Evolutionary conservation across 2,888 invertebrate genomes (phyloP).

Genomic region (Calameuta idolon): DNA sequence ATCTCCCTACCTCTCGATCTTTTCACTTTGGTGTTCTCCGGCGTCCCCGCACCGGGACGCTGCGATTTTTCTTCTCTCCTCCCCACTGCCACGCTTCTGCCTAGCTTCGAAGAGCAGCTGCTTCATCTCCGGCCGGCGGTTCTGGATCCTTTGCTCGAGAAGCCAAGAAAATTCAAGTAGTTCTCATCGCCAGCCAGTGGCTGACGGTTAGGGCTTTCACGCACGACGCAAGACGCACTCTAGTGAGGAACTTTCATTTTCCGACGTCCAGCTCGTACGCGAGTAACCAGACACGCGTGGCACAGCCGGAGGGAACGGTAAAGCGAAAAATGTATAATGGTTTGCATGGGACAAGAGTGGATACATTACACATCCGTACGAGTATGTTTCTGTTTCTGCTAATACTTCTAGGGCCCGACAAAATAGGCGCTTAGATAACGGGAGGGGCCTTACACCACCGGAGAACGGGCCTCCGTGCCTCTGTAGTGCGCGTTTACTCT

Average conservation of each 20-base stretch:
- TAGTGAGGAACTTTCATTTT: neutral
- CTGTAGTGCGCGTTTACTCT: neutral
- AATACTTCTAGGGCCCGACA: neutral
- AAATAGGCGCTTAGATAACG: neutral
- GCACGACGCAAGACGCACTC: neutral
- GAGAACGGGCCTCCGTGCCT: neutral
- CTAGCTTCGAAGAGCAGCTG: constrained; percentile 23
- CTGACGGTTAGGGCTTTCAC: neutral
- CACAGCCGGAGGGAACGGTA: neutral
- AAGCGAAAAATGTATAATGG: neutral
- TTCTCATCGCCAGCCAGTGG: neutral
- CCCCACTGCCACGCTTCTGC: constrained; percentile 7
- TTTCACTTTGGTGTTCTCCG: constrained; percentile 6
- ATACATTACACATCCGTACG: neutral
- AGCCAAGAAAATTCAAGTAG: neutral
- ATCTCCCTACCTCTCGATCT: constrained; percentile 16
- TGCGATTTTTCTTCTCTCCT: constrained; percentile 13
- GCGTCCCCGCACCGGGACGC: constrained; percentile 4
- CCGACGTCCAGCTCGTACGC: neutral
- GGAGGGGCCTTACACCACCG: neutral
- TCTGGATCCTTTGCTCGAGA: neutral
- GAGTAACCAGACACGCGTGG: neutral
- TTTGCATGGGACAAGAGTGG: neutral
- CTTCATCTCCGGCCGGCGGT: constrained; percentile 26
- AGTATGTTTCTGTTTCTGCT: neutral